Base-by-base conservation (phyloP, 2,888 invertebrate genomes). In the Lasioglossum oenotherae region DNA sequence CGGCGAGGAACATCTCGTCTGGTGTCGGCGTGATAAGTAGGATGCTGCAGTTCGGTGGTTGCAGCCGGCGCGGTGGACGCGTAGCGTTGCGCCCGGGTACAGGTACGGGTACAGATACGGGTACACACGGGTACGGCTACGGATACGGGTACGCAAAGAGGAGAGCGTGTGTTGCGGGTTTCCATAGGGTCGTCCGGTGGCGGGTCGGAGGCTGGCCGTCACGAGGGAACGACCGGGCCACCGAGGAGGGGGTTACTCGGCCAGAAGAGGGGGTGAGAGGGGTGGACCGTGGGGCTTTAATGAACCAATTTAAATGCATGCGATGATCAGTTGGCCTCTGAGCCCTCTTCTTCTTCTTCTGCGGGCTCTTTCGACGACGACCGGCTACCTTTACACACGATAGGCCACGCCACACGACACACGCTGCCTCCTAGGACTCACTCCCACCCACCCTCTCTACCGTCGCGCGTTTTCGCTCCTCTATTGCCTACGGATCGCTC, bases 261-360 rank as follows among this genome's bases (percentile, higher is more conserved):
- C 53, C 82, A 85, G 82, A 82, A 64, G 85, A 72, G 85, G 83
- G 81, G 77, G 74, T 46, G 81, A 53, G 88, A 69, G 84, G 90
- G 88, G 86, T 87, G 89, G 91, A 89, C 91, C 90, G 92, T 89
- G 93, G 93, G 93, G 93, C 93, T 95, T 95, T 95, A 95, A 95
- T 95, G 95, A 95, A 95, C 95, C 95, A 95, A 95, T 95, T 95
- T 95, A 95, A 95, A 95, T 95, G 95, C 95, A 95, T 95, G 94
- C 95, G 95, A 95, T 95, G 95, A 95, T 95, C 95, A 94, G 95
- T 95, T 95, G 94, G 94, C 94, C 94, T 94, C 94, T 93, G 93
- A 94, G 93, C 94, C 93, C 93, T 94, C 93, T 92, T 93, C 93
- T 94, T 94, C 91, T 92, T 91, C 90, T 91, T 87, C 88, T 90